Evolutionary conservation across 2,797 vertebrate species (phyloP), one percentile per base, ranked within the genome.

Genomic region (Ispidina lecontei): DNA sequence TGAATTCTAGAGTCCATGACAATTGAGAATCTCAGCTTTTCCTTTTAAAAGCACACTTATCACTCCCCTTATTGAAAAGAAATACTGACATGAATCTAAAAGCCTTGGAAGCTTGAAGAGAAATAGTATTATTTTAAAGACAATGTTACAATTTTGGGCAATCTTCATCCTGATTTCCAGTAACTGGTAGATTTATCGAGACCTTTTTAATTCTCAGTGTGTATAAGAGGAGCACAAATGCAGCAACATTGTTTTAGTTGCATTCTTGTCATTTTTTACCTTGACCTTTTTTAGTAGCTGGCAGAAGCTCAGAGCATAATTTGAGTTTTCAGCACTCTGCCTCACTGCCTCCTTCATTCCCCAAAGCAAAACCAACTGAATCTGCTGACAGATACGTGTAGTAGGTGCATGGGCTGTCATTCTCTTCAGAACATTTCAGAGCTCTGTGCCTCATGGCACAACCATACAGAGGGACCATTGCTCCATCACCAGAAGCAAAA

Each of bases 331-430:
- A 68, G 21, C 31, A 37, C 17, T 85, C 37, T 76, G 22, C 10
- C 56, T 73, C 17, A n/a, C 8, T 60, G 5, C 9, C 28, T 73
- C 33, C 37, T 68, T 67, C 26, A 21, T 26, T 73, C 23, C 51
- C 76, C 47, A 63, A 14, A 70, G 51, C 14, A 64, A 55, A 78
- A 29, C n/a, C 51, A 81, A 20, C 18, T 1, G 3, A 49, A 35
- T 58, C 23, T 46, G 59, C 68, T 70, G 60, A 25, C 13, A 12
- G 21, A 33, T 33, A 56, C 3, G 15, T 10, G 17, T 23, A 47
- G 10, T 16, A 19, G 7, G 28, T 52, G 6, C 17, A n/a, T 0
- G 0, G 46, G 12, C 6, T 41, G 3, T n/a, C 22, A 1, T 19
- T 37, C 46, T 26, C 29, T 47, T 46, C 52, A 58, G 33, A 82